Base-by-base conservation (phyloP, 2,888 invertebrate species). In the Drosophila sordidula region DNA sequence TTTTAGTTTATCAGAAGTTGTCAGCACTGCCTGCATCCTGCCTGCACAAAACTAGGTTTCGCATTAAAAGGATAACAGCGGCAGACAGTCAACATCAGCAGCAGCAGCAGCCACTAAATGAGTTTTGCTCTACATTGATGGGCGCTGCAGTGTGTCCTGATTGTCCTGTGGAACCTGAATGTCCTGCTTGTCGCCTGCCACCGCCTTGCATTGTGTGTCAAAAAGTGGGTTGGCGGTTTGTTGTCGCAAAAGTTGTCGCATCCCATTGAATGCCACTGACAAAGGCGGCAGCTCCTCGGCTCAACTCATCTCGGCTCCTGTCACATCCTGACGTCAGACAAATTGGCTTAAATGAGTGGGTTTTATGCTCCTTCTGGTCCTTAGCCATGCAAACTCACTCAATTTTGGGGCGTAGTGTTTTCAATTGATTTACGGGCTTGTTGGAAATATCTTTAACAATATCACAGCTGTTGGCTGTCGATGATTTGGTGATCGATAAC, bases 181-280 rank as follows among this genome's bases (percentile, higher is more conserved):
- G 49, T 49, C 34, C 52, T 63, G 22, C 29, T 49, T 62, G 67
- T 45, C 34, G 34, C 36, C 36, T 38, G 36, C 22, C 22, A 4
- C 12, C 46, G 44, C 2, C 26, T 39, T 16, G 62, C 67, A 83
- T 83, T 85, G 85, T 82, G 58, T 25, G 52, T 42, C 26, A 26
- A 62, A 83, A 87, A 86, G 83, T 86, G 81, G 88, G 86, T 70
- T 77, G 86, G 70, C 75, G 83, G 79, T 79, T 78, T 87, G 83
- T 86, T 87, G 63, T 78, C 67, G 66, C 74, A 79, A 79, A 80
- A 77, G 80, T 74, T 83, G 82, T 83, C 75, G 38, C 22, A 25
- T 50, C 59, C 61, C 71, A 68, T 73, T 85, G 71, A 78, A 63
- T 70, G 67, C 52, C 64, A 55, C 72, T 61, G 67, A 82, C 82